Percentiles rank a stretch among this genome's conserved stretches.
Evolutionary conservation across 1,140 invertebrate species (phyloP).

Genomic region (Leptoteleia sp.): DNA sequence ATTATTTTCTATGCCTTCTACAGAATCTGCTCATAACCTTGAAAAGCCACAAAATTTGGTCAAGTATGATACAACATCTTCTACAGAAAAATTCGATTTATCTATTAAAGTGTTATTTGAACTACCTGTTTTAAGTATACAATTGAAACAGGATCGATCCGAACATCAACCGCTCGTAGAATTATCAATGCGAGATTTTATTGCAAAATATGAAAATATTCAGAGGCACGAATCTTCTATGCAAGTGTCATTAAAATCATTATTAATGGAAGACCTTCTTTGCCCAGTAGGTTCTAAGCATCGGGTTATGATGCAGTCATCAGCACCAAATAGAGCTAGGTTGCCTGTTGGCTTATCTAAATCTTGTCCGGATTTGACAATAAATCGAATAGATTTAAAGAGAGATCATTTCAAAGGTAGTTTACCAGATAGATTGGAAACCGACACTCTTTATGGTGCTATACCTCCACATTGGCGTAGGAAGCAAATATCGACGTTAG

Average conservation of each 20-base stretch:
- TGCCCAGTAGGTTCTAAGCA: constrained; percentile 89
- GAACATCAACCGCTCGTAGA: constrained; percentile 88
- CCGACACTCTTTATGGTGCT: constrained; percentile 79
- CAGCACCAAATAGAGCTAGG: constrained; percentile 78
- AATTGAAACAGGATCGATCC: constrained; percentile 85
- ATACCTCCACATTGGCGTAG: constrained; percentile 75
- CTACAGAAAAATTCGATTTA: constrained; percentile 76
- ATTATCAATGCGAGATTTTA: constrained; percentile 91
- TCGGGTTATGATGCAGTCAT: constrained; percentile 90
- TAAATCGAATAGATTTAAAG: constrained; percentile 62
- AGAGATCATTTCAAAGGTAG: constrained; percentile 79
- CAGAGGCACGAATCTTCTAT: constrained; percentile 86
- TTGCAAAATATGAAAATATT: constrained; percentile 86
- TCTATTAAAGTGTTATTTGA: constrained; percentile 85
- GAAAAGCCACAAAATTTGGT: constrained; percentile 62
- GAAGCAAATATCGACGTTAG: constrained; percentile 67
- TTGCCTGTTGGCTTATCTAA: constrained; percentile 84
- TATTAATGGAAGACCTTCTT: constrained; percentile 93
- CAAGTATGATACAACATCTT: constrained; percentile 53
- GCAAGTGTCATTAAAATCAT: constrained; percentile 89
- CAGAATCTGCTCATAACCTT: constrained; percentile 43
- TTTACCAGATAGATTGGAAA: constrained; percentile 86
- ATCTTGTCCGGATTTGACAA: constrained; percentile 90
- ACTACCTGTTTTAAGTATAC: constrained; percentile 86
- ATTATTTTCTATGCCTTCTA: constrained; percentile 73